These are phyloP conservation scores for Hirtodrosophila histrioides DNA, from an alignment of 2,888 invertebrate species.

Conservation along the genomic window DNA sequence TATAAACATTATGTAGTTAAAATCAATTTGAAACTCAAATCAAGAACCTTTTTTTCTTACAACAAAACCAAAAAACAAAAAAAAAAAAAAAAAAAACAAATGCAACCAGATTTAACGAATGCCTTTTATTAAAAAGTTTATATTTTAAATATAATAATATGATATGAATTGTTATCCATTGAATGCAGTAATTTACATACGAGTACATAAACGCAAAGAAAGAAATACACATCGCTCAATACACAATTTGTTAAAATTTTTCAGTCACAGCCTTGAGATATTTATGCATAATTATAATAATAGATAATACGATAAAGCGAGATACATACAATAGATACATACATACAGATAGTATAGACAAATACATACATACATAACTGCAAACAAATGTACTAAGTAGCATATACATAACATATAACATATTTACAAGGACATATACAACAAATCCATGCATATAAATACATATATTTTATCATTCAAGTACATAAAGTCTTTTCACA, in stretches of 20 bases:
- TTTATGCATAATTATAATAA: conserved; percentile 38
- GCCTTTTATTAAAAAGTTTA: conserved; percentile 73
- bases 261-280: conserved; percentile 56
- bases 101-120: conserved; percentile 52
- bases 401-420: conserved; percentile 28
- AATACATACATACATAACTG: conserved; percentile 23
- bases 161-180: conserved; percentile 43
- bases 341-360: conserved; percentile 28
- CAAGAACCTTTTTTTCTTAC: conserved; percentile 53
- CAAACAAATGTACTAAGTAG: conserved; percentile 13
- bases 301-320: conserved; percentile 19
- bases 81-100: too few species aligned
- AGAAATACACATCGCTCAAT: conserved; percentile 23
- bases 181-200: conserved; percentile 23
- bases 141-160: conserved; percentile 67
- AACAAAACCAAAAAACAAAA: too few species aligned
- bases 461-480: conserved; percentile 62
- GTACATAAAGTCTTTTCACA: conserved; percentile 83
- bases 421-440: conserved; percentile 36
- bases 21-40: conserved; percentile 46
- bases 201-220: conserved; percentile 2
- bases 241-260: conserved; percentile 44
- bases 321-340: conserved; percentile 33
- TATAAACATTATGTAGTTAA: conserved; percentile 69
- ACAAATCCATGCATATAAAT: conserved; percentile 17